Percentiles rank a stretch among this genome's conserved stretches.
Conservation (phyloP, 2,797 vertebrate species). For the Macropus fuliginosus region DNA sequence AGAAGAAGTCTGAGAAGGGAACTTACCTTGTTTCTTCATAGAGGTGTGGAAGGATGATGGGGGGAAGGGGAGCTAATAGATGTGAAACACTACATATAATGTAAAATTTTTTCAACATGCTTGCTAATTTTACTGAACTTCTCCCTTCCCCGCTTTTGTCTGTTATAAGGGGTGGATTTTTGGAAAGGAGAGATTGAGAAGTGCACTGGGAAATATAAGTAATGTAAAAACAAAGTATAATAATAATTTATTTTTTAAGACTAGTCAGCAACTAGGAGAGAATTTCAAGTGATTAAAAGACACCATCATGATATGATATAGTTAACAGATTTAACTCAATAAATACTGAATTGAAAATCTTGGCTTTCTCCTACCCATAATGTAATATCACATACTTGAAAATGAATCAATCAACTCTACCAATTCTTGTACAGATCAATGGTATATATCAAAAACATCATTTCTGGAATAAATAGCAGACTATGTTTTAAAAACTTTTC, state of each 20-base stretch:
- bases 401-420: no score
- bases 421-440: no score
- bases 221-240: neutral
- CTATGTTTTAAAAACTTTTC: no score
- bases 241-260: neutral
- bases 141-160: neutral
- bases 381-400: no score
- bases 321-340: no score
- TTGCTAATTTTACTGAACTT: neutral
- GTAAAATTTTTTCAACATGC: neutral
- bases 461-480: no score
- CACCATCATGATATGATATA: no score
- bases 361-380: no score
- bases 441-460: no score
- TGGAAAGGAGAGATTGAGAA: neutral
- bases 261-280: neutral
- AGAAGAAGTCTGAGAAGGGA: neutral
- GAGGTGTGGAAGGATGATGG: neutral
- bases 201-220: neutral
- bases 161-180: neutral
- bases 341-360: no score
- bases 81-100: neutral
- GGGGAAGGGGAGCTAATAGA: neutral
- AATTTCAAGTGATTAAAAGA: neutral
- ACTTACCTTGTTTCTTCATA: neutral